phyloP scores from a whole-genome alignment of 2,888 invertebrate genomes.

The Chloroclysta siterata region DNA sequence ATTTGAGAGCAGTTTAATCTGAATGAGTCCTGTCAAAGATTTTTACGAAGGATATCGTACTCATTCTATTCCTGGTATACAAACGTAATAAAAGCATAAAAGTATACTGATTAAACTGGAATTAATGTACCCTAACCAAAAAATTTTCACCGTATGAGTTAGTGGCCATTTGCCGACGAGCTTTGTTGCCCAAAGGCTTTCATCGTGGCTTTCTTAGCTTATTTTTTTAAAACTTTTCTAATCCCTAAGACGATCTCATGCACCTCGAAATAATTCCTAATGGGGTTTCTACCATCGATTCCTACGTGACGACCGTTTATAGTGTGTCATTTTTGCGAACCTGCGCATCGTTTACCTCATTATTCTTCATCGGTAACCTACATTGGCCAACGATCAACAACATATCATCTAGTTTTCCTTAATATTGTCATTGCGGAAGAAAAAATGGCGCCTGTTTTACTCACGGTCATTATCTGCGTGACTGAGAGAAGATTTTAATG shows the following conservation, averaged over 20 bases:
- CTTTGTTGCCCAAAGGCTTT: too few relatives aligned
- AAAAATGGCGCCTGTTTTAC: conserved; percentile 8
- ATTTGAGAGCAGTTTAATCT: too few relatives aligned
- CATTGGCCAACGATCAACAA: conserved; percentile 25
- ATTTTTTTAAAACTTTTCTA: background rate
- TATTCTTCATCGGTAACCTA: conserved; percentile 17
- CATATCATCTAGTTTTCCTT: conserved; percentile 29
- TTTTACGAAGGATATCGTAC: too few relatives aligned
- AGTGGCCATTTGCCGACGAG: too few relatives aligned
- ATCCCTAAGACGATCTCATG: conserved; percentile 14
- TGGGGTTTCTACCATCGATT: conserved; percentile 12
- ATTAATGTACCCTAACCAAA: too few relatives aligned
- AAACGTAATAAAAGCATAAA: too few relatives aligned
- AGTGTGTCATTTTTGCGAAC: conserved; percentile 25
- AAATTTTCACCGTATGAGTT: too few relatives aligned
- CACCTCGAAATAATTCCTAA: conserved; percentile 14
- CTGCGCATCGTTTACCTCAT: conserved; percentile 35
- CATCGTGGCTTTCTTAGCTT: background rate
- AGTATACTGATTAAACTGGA: too few relatives aligned
- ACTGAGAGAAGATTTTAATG: background rate
- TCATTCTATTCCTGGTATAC: too few relatives aligned
- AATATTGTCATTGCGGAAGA: conserved; percentile 20
- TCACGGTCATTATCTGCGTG: conserved; percentile 16
- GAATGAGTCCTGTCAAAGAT: too few relatives aligned
- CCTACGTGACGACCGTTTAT: conserved; percentile 37